Evolutionary conservation across 2,888 invertebrate genomes (phyloP).

Genomic region (Trachelus troglodyta): DNA sequence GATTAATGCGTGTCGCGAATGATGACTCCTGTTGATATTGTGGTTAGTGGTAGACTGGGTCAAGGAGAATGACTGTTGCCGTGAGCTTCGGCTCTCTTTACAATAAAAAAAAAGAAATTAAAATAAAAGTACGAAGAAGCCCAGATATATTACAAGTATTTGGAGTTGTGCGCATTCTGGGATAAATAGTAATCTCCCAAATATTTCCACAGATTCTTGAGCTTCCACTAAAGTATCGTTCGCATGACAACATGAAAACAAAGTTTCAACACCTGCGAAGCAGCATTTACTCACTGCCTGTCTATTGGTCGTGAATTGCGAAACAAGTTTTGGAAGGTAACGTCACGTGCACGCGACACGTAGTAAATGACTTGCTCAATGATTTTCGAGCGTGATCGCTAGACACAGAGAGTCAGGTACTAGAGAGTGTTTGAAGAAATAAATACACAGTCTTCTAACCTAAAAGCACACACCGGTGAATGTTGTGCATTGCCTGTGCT

Average conservation of each 20-base stretch:
- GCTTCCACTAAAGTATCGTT: neutral
- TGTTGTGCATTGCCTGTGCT: no score
- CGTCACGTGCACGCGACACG: neutral
- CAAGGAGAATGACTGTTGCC: slow-evolving; percentile 50
- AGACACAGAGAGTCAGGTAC: neutral
- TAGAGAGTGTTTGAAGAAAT: neutral
- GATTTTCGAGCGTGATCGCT: no score
- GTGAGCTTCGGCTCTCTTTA: slow-evolving; percentile 34
- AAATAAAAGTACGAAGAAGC: neutral
- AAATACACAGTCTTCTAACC: no score
- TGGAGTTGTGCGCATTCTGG: neutral
- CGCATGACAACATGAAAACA: neutral
- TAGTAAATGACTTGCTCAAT: neutral
- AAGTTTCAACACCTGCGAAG: neutral
- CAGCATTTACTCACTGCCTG: neutral
- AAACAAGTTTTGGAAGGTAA: neutral
- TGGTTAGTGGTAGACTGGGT: slow-evolving; percentile 44
- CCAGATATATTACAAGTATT: neutral
- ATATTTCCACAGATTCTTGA: neutral
- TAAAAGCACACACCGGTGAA: no score
- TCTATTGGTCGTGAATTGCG: neutral
- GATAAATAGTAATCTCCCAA: neutral
- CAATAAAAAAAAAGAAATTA: slow-evolving; percentile 16
- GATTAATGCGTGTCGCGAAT: slow-evolving; percentile 42
- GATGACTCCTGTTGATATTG: slow-evolving; percentile 28